These are phyloP conservation scores for Periophthalmus modestus DNA, from an alignment of 2,113 vertebrate species.

Conservation along the genomic window DNA sequence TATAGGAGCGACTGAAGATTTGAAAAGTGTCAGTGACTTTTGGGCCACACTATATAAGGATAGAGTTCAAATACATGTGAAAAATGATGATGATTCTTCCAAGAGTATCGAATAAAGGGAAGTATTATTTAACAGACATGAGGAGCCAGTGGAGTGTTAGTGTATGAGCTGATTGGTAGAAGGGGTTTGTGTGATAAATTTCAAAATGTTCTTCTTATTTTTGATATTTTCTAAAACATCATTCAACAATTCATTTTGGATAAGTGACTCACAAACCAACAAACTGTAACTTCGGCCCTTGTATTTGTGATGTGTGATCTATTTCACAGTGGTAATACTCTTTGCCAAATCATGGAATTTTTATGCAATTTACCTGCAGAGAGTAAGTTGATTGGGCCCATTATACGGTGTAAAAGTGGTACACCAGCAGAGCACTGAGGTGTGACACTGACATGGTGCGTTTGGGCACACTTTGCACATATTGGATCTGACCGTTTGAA, in stretches of 20 bases:
- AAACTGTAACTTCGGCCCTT: not conserved
- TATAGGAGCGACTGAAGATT: too few species aligned
- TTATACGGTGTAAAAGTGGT: not conserved
- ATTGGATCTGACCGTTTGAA: not conserved
- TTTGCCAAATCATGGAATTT: not conserved
- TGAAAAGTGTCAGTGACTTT: too few species aligned
- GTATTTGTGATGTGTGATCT: not conserved
- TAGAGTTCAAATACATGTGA: too few species aligned
- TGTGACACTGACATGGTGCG: not conserved
- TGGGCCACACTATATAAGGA: too few species aligned
- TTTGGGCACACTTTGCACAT: not conserved
- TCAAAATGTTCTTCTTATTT: too few species aligned
- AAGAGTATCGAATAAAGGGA: too few species aligned
- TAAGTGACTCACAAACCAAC: not conserved
- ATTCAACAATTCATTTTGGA: not conserved
- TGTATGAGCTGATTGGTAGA: too few species aligned
- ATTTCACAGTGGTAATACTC: not conserved
- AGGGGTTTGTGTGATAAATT: too few species aligned
- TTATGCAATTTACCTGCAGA: not conserved
- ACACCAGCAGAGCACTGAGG: not conserved
- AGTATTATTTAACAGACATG: too few species aligned
- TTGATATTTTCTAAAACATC: not conserved
- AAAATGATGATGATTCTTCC: too few species aligned
- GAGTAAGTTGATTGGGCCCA: not conserved
- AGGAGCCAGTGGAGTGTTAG: too few species aligned